These are phyloP conservation scores for Agrenia bidenticulata DNA, from an alignment of 2,888 invertebrate genomes.

Conservation along the genomic window DNA sequence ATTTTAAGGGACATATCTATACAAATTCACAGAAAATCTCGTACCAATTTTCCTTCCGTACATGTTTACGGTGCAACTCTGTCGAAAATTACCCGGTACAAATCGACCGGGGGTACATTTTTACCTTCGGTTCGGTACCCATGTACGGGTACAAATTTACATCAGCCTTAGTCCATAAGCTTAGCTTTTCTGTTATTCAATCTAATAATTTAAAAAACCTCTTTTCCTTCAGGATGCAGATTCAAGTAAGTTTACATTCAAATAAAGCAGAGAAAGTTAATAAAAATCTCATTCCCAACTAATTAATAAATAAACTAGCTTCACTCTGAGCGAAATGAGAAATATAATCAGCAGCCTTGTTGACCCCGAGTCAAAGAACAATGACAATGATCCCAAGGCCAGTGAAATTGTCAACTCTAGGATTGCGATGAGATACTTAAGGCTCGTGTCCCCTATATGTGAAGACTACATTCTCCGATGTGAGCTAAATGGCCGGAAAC, in stretches of 20 bases:
- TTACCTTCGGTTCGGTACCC: too few species aligned
- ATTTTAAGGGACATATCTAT: too few species aligned
- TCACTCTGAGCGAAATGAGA: conserved; percentile 46
- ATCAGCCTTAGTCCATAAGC: too few species aligned
- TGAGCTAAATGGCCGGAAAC: conserved; percentile 44
- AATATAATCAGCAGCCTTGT: conserved; percentile 48
- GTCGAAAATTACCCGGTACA: too few species aligned
- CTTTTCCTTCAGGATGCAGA: conserved; percentile 23
- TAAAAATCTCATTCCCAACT: too few species aligned
- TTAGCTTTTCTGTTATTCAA: too few species aligned
- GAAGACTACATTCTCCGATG: conserved; percentile 48
- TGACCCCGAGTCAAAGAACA: conserved; percentile 48
- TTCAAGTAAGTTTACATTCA: conserved; percentile 23
- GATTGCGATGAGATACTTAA: conserved; percentile 41
- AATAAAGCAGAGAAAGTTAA: too few species aligned
- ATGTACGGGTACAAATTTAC: too few species aligned
- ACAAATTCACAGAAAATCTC: too few species aligned
- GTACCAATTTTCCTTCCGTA: too few species aligned
- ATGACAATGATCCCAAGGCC: conserved; percentile 33
- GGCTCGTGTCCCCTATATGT: conserved; percentile 52
- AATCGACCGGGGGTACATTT: too few species aligned
- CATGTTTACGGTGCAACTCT: too few species aligned
- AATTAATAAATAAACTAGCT: conserved; percentile 22
- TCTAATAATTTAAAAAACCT: conserved; percentile 3
- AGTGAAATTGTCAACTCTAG: conserved; percentile 31